These are phyloP conservation scores for Thyatira batis DNA, from an alignment of 2,888 invertebrate genomes.

Conservation along the genomic window DNA sequence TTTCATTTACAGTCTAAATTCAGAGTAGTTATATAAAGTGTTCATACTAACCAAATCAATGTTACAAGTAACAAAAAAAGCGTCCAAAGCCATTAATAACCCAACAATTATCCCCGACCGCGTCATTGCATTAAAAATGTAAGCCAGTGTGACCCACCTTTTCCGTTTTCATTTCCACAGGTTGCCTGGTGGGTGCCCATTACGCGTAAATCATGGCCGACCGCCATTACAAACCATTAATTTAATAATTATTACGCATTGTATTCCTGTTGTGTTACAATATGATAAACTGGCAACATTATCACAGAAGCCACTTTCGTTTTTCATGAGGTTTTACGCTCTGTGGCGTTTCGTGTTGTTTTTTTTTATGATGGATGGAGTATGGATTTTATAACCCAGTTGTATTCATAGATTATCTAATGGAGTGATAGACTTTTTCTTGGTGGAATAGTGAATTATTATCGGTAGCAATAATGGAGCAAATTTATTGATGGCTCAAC, in stretches of 20 bases:
- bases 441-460: too few relatives aligned
- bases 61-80: neutral
- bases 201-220: constrained; percentile 2
- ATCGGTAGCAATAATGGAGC: too few relatives aligned
- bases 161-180: neutral
- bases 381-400: neutral
- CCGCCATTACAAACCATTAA: neutral
- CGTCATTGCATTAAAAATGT: constrained; percentile 3
- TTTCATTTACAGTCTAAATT: too few relatives aligned
- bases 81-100: neutral
- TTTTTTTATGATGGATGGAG: neutral
- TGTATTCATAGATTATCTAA: neutral
- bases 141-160: neutral
- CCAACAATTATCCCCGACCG: neutral
- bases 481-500: too few relatives aligned
- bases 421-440: neutral
- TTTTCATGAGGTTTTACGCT: neutral
- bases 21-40: neutral
- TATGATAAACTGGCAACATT: constrained; percentile 1
- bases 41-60: neutral
- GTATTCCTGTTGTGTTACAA: neutral
- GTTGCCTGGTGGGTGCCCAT: neutral
- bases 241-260: constrained; percentile 4
- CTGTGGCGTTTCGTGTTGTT: neutral
- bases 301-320: neutral